Evolutionary conservation across 2,797 vertebrate genomes (phyloP), one percentile per base, ranked within the genome.

Genomic region (Petrocephalus schoutedeni): DNA sequence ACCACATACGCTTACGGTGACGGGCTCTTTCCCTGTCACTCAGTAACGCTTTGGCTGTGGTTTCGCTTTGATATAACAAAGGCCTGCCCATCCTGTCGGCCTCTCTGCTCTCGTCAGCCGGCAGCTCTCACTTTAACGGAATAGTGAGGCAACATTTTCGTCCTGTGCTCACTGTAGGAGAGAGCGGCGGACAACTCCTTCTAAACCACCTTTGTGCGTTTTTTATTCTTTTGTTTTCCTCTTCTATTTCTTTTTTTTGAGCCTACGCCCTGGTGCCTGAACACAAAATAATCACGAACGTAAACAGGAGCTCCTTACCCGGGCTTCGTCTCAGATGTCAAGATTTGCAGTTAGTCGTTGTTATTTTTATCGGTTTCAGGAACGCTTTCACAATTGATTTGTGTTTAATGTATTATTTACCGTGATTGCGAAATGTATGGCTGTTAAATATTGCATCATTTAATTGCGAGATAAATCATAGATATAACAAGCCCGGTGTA

Each of bases 121-220:
- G 67, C 32, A 2, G 67, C 14, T 16, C 1, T 19, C 32, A 74
- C 32, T 74, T 74, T 41, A 36, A 36, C 16, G 32, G 67, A 74
- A 74, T 32, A 67, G 36, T 74, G 67, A 41, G 14, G 28, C 67
- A 74, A 36, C 67, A 74, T 16, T 36, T 64, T 64, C 9, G 67
- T 14, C 5, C 28, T 8, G 53, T 4, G 16, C 6, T 89, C 16
- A 16, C 1, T 87, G 84, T 91, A 91, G 89, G 53, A 91, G 92
- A 88, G 89, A 90, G 88, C 85, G 67, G 45, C 56, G 87, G 28
- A 87, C 71, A 32, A 87, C 56, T 32, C 2, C 9, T 19, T 41
- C 53, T 21, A 21, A 85, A 1, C 53, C 23, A 21, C 23, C 28
- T 14, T 0, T 84, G 1, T 51, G 45, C n/a, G 2, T 21, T 71